Base-by-base conservation (phyloP, 23 tunicate genomes). In the Trididemnum nubilum region DNA sequence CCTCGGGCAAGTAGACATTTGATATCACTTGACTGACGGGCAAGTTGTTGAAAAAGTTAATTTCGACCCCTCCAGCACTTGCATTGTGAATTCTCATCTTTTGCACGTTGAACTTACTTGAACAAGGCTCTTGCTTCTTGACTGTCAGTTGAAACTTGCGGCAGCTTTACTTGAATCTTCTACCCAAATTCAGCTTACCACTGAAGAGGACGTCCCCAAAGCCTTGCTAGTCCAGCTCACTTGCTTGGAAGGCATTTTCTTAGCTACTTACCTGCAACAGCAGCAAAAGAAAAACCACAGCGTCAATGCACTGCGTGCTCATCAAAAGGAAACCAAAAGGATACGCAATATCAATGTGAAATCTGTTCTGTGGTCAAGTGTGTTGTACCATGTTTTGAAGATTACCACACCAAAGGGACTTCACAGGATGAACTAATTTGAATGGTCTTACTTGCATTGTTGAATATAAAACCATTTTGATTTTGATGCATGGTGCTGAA, bases 221-320 rank as follows among this genome's bases (percentile, higher is more conserved):
- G 57, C 57, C 57, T 49, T 49, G 57, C 12, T 49, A 49, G 57
- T 49, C 57, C 57, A 49, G 57, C 57, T 49, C 57, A 18, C n/a
- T n/a, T n/a, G n/a, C n/a, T n/a, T n/a, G n/a, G n/a, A n/a, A n/a
- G n/a, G n/a, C n/a, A n/a, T n/a, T 49, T 49, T 49, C 57, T 18
- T 49, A 49, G 57, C 57, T 49, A 49, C 57, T 49, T 49, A 49
- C 57, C 57, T 49, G 57, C 57, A 49, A 49, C 57, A 49, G 57
- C 12, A 18, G 57, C 57, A 49, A 49, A 49, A 49, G 57, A 49
- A 49, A 49, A 18, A 49, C 57, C 57, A 49, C 57, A 49, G 57
- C 57, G 57, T 49, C 57, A 18, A 49, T 49, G 57, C 18, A 49
- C 18, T 49, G 57, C 18, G 57, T 49, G 57, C 18, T 49, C 57